Conservation (phyloP, 2,113 vertebrate species). For the Eudyptes chrysolophus region DNA sequence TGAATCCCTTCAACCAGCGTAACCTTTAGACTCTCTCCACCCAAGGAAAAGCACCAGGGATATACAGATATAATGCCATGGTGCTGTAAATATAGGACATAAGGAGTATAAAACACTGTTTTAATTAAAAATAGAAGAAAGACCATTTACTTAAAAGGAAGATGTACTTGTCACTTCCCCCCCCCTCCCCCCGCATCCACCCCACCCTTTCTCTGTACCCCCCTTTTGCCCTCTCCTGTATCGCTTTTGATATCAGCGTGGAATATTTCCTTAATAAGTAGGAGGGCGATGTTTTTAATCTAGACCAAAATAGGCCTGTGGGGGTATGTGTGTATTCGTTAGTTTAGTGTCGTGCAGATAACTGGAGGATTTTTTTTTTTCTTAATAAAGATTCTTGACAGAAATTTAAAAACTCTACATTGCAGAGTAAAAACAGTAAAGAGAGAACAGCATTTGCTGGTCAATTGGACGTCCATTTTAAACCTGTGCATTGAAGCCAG, state of each 20-base stretch:
- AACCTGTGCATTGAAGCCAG: background rate
- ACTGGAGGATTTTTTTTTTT: background rate
- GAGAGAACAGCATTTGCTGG: background rate
- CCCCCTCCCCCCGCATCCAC: background rate
- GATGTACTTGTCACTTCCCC: background rate
- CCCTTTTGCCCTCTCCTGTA: background rate
- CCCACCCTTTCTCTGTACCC: background rate
- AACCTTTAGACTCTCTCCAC: conserved; percentile 64
- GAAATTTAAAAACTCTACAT: background rate
- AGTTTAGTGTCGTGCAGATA: conserved; percentile 36
- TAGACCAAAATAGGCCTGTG: conserved; percentile 43
- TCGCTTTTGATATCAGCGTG: background rate
- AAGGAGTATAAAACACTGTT: background rate
- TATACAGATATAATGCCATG: background rate
- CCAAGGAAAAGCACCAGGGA: conserved; percentile 46
- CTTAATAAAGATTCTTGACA: conserved; percentile 1
- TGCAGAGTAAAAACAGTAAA: conserved; percentile 27
- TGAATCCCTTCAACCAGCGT: conserved; percentile 22
- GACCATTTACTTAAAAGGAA: background rate
- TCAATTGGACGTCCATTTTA: conserved; percentile 65
- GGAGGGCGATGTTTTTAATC: conserved; percentile 38
- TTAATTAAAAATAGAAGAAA: background rate
- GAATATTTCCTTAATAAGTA: conserved; percentile 64
- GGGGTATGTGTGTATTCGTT: conserved; percentile 48
- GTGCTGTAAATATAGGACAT: background rate